Evolutionary conservation across 2,888 invertebrate genomes (phyloP), one percentile per base, ranked within the genome.

Genomic region (Lepidocyrtoides sp.): DNA sequence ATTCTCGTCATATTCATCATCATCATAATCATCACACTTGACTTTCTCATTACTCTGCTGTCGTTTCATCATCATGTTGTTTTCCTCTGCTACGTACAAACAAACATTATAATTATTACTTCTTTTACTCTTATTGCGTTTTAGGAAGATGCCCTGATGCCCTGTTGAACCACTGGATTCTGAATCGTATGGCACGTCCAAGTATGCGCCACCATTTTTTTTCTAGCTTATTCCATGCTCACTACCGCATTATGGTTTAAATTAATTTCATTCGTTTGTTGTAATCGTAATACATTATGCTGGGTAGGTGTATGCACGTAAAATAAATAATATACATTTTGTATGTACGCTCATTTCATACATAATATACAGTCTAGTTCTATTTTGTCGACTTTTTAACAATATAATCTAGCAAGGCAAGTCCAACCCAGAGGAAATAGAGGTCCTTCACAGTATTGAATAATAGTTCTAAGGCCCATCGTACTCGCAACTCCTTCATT

Each of bases 351-450:
- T 10, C 48, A n/a, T 2, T 10, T 48, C 10, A 48, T 10, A 48
- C n/a, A 48, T n/a, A 48, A 54, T 23, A 1, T 32, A 66, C n/a
- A 12, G 32, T 66, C 0, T 32, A 32, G 17, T 41, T 86, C 72
- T 84, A 83, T 89, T 89, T 87, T n/a, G 87, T 91, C 23, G 91
- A 91, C 84, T 88, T 63, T 75, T n/a, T 54, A 86, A 92, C 86
- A 57, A 89, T 81, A 84, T 89, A 82, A 87, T 92, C 88, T 86
- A 92, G 57, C 87, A 92, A 91, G 90, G 92, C 91, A 81, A 91
- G 90, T 75, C 92, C 92, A n/a, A 92, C 91, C 92, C 92, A 92
- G 14, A 92, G 79, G 69, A 88, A 92, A 69, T 91, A 91, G 14
- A 92, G 81, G 66, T 92, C 92, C 85, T 92, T 92, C 57, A 69